phyloP scores from a whole-genome alignment of 2,888 invertebrate species.

The Pseudoips prasinana region DNA sequence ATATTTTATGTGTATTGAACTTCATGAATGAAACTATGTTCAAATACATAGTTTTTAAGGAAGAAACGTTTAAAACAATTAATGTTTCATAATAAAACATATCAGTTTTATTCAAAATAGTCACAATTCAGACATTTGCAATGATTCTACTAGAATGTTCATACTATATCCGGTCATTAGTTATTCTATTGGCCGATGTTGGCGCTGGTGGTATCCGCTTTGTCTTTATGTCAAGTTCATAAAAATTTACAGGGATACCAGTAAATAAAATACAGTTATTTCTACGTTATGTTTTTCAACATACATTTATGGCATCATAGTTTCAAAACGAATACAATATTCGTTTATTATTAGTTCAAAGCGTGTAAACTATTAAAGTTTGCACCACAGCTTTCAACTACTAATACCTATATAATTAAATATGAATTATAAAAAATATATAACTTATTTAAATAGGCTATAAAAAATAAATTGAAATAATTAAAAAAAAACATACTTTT shows the following conservation, averaged over 20 bases:
- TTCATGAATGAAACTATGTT: conserved; percentile 30
- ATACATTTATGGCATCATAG: too few species aligned
- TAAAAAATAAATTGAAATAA: too few species aligned
- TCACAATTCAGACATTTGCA: conserved; percentile 6
- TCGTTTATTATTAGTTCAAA: too few species aligned
- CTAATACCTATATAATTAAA: too few species aligned
- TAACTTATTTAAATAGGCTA: too few species aligned
- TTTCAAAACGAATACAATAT: too few species aligned
- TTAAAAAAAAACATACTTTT: too few species aligned
- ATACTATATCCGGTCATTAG: conserved; percentile 48
- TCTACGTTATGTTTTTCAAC: conserved; percentile 1
- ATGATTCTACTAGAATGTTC: conserved; percentile 62
- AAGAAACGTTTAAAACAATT: neutral
- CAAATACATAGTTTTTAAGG: neutral
- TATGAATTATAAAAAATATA: too few species aligned
- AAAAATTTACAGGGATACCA: conserved; percentile 29
- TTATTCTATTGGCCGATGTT: conserved; percentile 40
- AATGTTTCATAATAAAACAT: neutral
- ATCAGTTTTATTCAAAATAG: conserved; percentile 24
- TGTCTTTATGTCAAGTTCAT: conserved; percentile 25
- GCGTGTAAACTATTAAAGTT: too few species aligned
- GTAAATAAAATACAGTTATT: conserved; percentile 10
- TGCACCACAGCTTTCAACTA: too few species aligned
- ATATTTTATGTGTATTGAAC: conserved; percentile 9
- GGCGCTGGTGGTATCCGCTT: conserved; percentile 54